Percentiles rank a stretch among this genome's conserved stretches.
Conservation (phyloP, 2,888 invertebrate species). For the Theristus sp. region DNA sequence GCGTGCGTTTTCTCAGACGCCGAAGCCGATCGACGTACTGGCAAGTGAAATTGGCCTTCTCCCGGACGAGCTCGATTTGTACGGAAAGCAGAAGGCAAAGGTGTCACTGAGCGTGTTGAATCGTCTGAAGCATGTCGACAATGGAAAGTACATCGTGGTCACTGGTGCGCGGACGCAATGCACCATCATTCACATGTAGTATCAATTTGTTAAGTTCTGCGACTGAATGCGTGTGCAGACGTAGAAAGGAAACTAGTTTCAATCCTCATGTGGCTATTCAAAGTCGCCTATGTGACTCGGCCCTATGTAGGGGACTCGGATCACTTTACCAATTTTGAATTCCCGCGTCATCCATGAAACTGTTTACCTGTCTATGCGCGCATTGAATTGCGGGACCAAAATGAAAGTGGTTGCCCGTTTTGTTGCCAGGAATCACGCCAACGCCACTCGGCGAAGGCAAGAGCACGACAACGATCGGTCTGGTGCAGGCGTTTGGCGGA, state of each 20-base stretch:
- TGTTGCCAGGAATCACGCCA: conserved; percentile 62
- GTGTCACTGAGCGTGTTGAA: conserved; percentile 59
- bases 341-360: no score
- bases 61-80: conserved; percentile 61
- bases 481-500: conserved; percentile 67
- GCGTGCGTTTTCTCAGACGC: no score
- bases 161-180: conserved; percentile 46
- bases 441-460: conserved; percentile 98
- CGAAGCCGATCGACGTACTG: conserved; percentile 21
- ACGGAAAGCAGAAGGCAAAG: conserved; percentile 86
- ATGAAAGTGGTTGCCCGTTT: not conserved
- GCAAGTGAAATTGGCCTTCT: conserved; percentile 34
- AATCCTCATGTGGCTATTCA: no score
- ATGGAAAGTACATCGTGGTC: conserved; percentile 83
- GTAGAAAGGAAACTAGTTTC: no score
- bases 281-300: no score
- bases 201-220: no score
- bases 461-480: conserved; percentile 78
- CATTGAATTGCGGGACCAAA: no score
- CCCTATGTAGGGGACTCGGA: no score
- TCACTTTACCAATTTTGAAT: no score
- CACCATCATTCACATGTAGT: no score
- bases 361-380: no score
- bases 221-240: no score
- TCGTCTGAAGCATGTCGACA: conserved; percentile 46